phyloP scores from a whole-genome alignment of 2,888 invertebrate species.

The Stenoptilia bipunctidactyla region DNA sequence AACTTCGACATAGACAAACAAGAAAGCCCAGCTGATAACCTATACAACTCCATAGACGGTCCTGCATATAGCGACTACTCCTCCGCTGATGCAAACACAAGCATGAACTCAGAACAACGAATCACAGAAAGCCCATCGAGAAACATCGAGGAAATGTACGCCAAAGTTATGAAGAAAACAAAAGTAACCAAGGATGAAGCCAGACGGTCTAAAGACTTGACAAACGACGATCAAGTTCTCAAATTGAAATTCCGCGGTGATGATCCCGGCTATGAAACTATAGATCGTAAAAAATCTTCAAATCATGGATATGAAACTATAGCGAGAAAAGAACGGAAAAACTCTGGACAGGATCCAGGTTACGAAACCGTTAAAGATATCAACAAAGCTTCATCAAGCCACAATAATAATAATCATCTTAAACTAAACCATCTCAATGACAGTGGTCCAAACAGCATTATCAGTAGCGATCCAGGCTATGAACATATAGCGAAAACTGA shows the following conservation, averaged over 20 bases:
- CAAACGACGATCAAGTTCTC: constrained; percentile 25
- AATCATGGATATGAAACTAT: constrained; percentile 76
- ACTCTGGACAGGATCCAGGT: constrained; percentile 71
- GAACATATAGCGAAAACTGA: constrained; percentile 73
- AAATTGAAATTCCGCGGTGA: constrained; percentile 44
- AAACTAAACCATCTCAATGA: constrained; percentile 46
- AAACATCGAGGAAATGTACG: constrained; percentile 91
- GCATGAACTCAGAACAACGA: constrained; percentile 41
- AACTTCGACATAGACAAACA: constrained; percentile 53
- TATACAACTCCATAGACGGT: constrained; percentile 55
- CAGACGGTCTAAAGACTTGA: constrained; percentile 37
- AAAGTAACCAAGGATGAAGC: constrained; percentile 56
- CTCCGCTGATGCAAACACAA: constrained; percentile 39
- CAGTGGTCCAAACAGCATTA: constrained; percentile 72
- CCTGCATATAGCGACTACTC: constrained; percentile 42
- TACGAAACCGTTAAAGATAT: constrained; percentile 73
- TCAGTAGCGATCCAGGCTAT: constrained; percentile 79
- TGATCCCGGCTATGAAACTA: constrained; percentile 65
- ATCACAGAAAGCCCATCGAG: constrained; percentile 71
- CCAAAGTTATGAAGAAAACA: constrained; percentile 84
- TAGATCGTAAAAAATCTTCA: constrained; percentile 49
- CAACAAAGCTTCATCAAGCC: constrained; percentile 31
- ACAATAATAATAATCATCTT: constrained; percentile 38
- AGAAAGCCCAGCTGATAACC: constrained; percentile 35
- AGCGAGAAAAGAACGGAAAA: constrained; percentile 44